Evolutionary conservation across 2,888 invertebrate genomes (phyloP), one percentile per base, ranked within the genome.

Genomic region (Diogma glabrata): DNA sequence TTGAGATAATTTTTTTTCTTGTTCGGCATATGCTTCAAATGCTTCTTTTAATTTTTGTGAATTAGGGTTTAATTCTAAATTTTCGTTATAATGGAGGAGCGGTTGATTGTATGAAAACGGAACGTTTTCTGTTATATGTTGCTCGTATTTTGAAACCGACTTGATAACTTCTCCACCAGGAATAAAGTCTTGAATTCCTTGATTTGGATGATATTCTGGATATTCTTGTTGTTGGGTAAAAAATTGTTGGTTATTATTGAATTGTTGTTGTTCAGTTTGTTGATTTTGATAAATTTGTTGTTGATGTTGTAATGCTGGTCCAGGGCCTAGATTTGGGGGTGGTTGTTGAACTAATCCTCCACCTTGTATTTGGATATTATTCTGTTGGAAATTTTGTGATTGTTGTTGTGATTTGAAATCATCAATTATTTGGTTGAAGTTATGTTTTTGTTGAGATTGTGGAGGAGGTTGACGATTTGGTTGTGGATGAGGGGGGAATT

Each of bases 131-230:
- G 82, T 77, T 55, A 82, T 76, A 59, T 88, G 88, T 58, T 87
- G 86, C 67, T 89, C 88, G 57, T 78, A 81, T 70, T 84, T 86
- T 6, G 88, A 81, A 52, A 88, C 78, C 16, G 88, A 80, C 51
- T 82, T 80, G 17, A 87, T 76, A 36, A 88, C 72, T 67, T 88
- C 85, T 1, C 86, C 84, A 30, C 79, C 82, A 2, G 82, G 79
- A 19, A 77, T 69, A 53, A 78, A 67, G 23, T 74, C 72, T 26
- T 53, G 46, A 14, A 51, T 49, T 45, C 24, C 9, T 55, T 48
- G 51, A 55, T 49, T 49, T 54, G 52, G 50, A 55, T 19, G 54
- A 57, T 9, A 17, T 36, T 55, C 55, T 12, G 56, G 57, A 23
- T 53, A 58, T 24, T 59, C 61, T 6, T 53, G 49, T 43, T 62